phyloP scores from a whole-genome alignment of 2,888 invertebrate genomes.

The Atethmia centrago region DNA sequence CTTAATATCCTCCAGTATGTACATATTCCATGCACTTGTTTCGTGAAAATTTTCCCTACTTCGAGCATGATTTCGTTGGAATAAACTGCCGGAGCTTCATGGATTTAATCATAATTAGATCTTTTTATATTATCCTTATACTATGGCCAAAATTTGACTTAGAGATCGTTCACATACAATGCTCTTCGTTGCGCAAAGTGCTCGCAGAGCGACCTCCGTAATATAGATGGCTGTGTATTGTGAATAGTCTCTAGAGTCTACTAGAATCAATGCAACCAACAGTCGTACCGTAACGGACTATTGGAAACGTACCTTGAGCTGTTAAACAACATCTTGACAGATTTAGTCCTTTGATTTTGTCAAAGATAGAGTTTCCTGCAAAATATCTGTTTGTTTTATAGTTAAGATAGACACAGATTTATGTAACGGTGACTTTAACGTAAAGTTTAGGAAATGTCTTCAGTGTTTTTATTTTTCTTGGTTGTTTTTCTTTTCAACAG shows the following conservation, averaged over 20 bases:
- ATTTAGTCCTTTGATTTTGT: not conserved
- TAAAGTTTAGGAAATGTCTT: not conserved
- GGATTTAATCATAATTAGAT: slow-evolving; percentile 48
- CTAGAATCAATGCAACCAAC: slow-evolving; percentile 32
- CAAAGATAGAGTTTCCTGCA: not conserved
- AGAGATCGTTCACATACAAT: not conserved
- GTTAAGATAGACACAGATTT: not conserved
- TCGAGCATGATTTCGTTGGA: not conserved
- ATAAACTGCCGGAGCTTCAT: slow-evolving; percentile 4
- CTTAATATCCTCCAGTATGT: not conserved
- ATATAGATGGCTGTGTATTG: not conserved
- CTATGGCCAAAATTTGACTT: slow-evolving; percentile 7
- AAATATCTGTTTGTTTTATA: not conserved
- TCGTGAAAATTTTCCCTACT: slow-evolving; percentile 4
- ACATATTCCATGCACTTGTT: not conserved
- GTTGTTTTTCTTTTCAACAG: not conserved
- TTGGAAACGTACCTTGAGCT: not conserved
- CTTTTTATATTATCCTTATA: slow-evolving; percentile 15
- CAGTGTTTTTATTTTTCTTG: no score
- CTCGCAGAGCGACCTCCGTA: not conserved
- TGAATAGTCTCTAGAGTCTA: slow-evolving; percentile 14
- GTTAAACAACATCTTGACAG: not conserved
- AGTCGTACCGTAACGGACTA: not conserved
- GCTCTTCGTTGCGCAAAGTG: slow-evolving; percentile 6
- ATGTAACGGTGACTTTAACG: not conserved